Conservation (phyloP, 2,113 vertebrate species). For the Odontesthes bonariensis region DNA sequence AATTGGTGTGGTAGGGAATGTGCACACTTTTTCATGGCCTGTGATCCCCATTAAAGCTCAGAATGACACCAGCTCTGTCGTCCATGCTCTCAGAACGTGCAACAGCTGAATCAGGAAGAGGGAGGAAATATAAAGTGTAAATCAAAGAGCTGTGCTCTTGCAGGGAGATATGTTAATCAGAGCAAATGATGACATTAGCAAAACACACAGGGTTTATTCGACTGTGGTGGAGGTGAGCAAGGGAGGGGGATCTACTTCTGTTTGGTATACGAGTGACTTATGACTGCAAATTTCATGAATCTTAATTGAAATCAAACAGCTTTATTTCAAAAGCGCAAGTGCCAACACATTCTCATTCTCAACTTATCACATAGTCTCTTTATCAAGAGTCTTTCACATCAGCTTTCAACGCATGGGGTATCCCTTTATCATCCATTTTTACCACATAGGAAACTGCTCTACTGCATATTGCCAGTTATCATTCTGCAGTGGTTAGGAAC, state of each 20-base stretch:
- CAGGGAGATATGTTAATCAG: constrained; percentile 47
- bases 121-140: constrained; percentile 52
- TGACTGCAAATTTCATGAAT: too few species aligned
- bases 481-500: not conserved
- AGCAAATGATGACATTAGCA: constrained; percentile 57
- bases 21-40: constrained; percentile 17
- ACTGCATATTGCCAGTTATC: not conserved
- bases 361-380: not conserved
- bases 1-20: constrained; percentile 45
- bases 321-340: too few species aligned
- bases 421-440: not conserved
- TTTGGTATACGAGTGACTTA: too few species aligned
- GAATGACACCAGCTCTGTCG: constrained; percentile 21
- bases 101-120: constrained; percentile 26
- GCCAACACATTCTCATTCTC: too few species aligned
- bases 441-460: not conserved
- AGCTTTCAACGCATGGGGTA: not conserved
- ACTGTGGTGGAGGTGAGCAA: too few species aligned
- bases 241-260: too few species aligned
- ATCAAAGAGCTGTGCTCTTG: constrained; percentile 23
- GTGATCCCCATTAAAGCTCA: constrained; percentile 53
- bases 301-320: too few species aligned
- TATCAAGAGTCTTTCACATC: not conserved
- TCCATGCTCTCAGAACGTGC: constrained; percentile 2
- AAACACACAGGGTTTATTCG: constrained; percentile 40